These are phyloP conservation scores for Oceanodroma leucorhoa DNA, from an alignment of 2,797 vertebrate species.

Conservation along the genomic window DNA sequence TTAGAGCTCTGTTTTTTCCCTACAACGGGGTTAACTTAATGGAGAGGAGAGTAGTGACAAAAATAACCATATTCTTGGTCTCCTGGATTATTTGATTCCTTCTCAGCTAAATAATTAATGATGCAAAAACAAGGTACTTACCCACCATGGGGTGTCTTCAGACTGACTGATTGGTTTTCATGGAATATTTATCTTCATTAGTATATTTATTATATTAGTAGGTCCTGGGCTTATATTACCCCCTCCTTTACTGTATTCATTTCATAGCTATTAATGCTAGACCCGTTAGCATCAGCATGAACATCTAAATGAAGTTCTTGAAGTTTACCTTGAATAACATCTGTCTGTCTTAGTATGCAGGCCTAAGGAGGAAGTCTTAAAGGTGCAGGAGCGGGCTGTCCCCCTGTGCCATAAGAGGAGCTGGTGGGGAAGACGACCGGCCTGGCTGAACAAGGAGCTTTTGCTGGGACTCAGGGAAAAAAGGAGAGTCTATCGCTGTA, in stretches of 20 bases:
- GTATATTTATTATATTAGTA: not conserved
- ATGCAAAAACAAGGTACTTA: not conserved
- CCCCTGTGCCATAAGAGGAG: too few species aligned
- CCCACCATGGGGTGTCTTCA: not conserved
- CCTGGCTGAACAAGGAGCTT: too few species aligned
- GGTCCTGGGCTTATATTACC: not conserved
- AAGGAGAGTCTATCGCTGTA: too few species aligned
- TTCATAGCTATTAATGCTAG: not conserved
- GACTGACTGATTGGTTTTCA: not conserved
- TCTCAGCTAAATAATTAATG: not conserved
- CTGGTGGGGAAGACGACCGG: too few species aligned
- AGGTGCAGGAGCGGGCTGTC: too few species aligned
- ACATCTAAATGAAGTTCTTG: not conserved
- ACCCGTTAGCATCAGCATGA: not conserved
- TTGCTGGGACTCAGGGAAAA: too few species aligned
- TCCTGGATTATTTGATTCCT: not conserved
- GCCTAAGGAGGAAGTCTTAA: too few species aligned
- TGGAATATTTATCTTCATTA: not conserved
- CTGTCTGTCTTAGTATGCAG: slow-evolving; percentile 43
- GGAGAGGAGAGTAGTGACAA: not conserved
- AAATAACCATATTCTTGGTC: not conserved
- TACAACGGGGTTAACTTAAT: not conserved
- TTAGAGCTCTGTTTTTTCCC: not conserved
- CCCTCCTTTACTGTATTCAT: not conserved
- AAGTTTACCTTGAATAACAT: not conserved